Percentiles rank a stretch among this genome's conserved stretches.
Evolutionary conservation across 2,113 vertebrate genomes (phyloP).

Genomic region (Pampusana beccarii): DNA sequence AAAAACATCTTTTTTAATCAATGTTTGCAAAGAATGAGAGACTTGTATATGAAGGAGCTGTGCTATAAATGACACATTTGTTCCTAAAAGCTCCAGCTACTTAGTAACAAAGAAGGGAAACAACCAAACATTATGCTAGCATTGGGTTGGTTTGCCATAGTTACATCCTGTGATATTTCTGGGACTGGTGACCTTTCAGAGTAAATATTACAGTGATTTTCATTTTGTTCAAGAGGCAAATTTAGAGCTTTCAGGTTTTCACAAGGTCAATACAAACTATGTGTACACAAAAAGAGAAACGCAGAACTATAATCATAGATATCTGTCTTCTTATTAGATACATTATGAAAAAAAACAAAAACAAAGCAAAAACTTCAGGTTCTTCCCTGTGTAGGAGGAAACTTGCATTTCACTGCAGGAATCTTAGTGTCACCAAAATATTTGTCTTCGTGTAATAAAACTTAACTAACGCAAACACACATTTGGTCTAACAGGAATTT

Average conservation of each 20-base stretch:
- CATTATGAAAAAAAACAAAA: accelerated
- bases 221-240: neutral
- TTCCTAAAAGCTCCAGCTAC: neutral
- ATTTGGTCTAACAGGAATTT: neutral
- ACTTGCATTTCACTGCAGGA: neutral
- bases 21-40: neutral
- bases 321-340: neutral
- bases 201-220: neutral
- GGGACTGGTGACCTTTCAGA: neutral
- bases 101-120: neutral
- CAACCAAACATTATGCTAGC: neutral
- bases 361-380: neutral
- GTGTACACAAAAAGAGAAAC: neutral
- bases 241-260: neutral
- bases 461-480: neutral
- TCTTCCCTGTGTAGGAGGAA: neutral
- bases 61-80: neutral
- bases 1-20: neutral
- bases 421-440: neutral
- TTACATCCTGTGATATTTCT: neutral
- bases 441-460: neutral
- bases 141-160: neutral
- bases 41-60: neutral
- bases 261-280: neutral
- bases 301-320: neutral